Evolutionary conservation across 2,113 vertebrate species (phyloP).

Genomic region (Melanerpes aurifrons): DNA sequence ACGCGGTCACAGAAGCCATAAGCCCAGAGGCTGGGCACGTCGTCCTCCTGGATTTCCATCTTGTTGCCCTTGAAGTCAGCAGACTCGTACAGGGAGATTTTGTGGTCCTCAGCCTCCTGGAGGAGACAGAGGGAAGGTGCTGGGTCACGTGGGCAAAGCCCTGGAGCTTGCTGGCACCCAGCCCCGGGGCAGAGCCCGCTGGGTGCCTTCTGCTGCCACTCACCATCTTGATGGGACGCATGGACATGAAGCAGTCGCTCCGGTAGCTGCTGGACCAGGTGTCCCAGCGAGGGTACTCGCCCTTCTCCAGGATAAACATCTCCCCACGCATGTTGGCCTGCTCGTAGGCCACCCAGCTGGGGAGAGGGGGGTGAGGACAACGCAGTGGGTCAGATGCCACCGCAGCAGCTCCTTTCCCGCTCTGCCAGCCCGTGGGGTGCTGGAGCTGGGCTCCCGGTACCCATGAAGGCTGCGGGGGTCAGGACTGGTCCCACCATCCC

Average conservation of each 20-base stretch:
- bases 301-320: constrained; percentile 97
- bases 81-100: constrained; percentile 91
- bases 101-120: constrained; percentile 91
- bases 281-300: constrained; percentile 96
- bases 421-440: accelerated
- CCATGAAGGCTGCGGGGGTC: background rate
- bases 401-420: background rate
- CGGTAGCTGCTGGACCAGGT: constrained; percentile 96
- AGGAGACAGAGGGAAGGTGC: background rate
- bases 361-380: background rate
- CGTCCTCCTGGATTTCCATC: constrained; percentile 94
- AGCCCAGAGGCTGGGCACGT: constrained; percentile 93
- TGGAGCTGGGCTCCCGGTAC: background rate
- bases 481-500: background rate
- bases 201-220: background rate
- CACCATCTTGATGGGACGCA: constrained; percentile 93
- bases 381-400: background rate
- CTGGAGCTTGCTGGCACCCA: background rate
- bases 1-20: constrained; percentile 93
- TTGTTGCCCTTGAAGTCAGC: constrained; percentile 95
- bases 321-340: constrained; percentile 94
- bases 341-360: constrained; percentile 93
- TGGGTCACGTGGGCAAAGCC: accelerated
- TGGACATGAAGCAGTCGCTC: constrained; percentile 92
- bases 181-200: accelerated